phyloP scores from a whole-genome alignment of 2,797 vertebrate genomes.

The Knipowitschia caucasica region DNA sequence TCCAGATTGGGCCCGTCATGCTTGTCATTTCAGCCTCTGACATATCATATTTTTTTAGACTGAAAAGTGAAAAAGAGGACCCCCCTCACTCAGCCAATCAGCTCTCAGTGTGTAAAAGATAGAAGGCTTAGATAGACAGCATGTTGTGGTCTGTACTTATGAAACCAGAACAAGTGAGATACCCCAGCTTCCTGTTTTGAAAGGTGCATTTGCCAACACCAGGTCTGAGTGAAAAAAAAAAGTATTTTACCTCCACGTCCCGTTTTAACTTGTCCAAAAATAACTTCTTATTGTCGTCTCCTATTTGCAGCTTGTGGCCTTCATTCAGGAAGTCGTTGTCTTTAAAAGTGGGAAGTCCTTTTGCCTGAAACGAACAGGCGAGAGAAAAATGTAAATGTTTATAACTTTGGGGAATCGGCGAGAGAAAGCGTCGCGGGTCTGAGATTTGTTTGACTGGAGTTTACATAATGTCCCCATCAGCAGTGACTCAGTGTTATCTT shows the following conservation, averaged over 20 bases:
- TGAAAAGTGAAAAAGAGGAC: too few relatives aligned
- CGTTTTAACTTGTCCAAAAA: conserved; percentile 92
- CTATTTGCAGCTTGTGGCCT: conserved; percentile 90
- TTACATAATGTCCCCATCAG: neutral
- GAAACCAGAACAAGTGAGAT: too few relatives aligned
- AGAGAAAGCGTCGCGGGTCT: neutral
- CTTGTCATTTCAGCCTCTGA: too few relatives aligned
- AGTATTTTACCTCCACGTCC: conserved; percentile 83
- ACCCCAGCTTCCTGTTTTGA: too few relatives aligned
- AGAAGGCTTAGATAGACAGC: too few relatives aligned
- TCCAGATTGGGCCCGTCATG: too few relatives aligned
- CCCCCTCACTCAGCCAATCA: too few relatives aligned
- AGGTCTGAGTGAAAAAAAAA: neutral
- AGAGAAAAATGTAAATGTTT: conserved; percentile 5
- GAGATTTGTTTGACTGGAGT: neutral
- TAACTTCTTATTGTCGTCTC: conserved; percentile 93
- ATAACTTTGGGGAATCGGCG: conserved; percentile 3
- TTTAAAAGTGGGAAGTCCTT: conserved; percentile 93
- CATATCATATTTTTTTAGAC: too few relatives aligned
- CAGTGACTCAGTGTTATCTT: neutral
- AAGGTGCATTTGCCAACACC: neutral
- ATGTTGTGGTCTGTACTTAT: too few relatives aligned
- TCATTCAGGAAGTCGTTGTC: conserved; percentile 96
- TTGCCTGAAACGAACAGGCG: conserved; percentile 76
- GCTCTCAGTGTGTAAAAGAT: too few relatives aligned